These are phyloP conservation scores for Aplodontia rufa DNA, from an alignment of 2,113 vertebrate species.

Conservation along the genomic window DNA sequence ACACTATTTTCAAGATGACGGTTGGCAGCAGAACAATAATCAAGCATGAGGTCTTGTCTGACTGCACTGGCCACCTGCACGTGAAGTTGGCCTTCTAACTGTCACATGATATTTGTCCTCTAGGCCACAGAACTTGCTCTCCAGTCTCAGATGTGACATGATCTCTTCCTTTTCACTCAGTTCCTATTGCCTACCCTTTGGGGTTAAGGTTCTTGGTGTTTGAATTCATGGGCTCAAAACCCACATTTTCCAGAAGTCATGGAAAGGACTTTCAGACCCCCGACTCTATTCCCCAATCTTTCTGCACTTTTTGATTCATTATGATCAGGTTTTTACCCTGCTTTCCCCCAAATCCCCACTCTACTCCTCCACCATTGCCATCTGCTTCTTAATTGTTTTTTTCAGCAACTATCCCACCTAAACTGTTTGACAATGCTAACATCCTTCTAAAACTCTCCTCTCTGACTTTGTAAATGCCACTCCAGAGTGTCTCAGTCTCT, in stretches of 20 bases:
- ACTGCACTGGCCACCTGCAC: rapidly evolving
- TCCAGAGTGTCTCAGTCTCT: neutral
- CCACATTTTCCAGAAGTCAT: neutral
- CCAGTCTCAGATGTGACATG: neutral
- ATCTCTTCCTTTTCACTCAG: neutral
- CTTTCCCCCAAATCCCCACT: no score
- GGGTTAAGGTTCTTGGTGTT: neutral
- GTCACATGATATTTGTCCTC: rapidly evolving
- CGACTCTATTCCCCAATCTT: neutral
- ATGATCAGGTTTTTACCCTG: neutral
- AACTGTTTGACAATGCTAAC: neutral
- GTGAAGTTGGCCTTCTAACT: neutral
- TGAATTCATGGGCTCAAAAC: neutral
- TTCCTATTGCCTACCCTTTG: neutral
- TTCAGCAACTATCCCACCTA: neutral
- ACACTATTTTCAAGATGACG: neutral
- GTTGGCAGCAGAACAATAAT: neutral
- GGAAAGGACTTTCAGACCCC: neutral
- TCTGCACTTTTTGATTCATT: neutral
- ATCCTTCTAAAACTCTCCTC: neutral
- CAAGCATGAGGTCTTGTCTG: neutral
- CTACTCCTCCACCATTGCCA: neutral
- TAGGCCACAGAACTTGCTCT: neutral
- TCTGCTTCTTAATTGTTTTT: constrained; percentile 22
- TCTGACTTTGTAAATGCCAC: neutral